phyloP scores from a whole-genome alignment of 37 sponge, comb jelly and placozoan species.

The Diacarnus erythraeanus region DNA sequence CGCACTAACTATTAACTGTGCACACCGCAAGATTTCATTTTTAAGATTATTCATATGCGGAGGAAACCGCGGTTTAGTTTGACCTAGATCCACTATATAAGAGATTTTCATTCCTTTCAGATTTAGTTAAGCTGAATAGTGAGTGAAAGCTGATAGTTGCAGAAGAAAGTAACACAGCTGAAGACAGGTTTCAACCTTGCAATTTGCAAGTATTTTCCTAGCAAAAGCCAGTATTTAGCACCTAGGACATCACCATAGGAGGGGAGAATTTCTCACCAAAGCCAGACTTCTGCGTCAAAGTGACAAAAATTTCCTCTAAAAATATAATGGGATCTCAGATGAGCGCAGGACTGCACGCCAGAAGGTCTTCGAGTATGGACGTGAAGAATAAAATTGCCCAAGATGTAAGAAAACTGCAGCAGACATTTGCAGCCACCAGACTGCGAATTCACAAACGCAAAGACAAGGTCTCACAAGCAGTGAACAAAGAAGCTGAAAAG shows the following conservation, averaged over 20 bases:
- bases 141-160: no score
- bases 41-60: no score
- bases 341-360: not conserved
- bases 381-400: slow-evolving; percentile 47
- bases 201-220: slow-evolving; percentile 7
- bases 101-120: no score
- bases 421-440: slow-evolving; percentile 68
- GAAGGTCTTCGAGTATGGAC: not conserved
- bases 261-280: slow-evolving; percentile 8
- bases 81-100: no score
- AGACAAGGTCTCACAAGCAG: slow-evolving; percentile 19
- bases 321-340: slow-evolving; percentile 27
- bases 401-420: slow-evolving; percentile 59
- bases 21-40: no score
- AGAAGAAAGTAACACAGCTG: not conserved
- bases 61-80: no score
- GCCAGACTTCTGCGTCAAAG: not conserved
- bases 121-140: no score
- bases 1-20: no score
- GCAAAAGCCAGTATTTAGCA: not conserved
- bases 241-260: not conserved
- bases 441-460: slow-evolving; percentile 42
- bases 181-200: slow-evolving; percentile 1
- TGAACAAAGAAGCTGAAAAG: not conserved
- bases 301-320: not conserved